Evolutionary conservation across 2,113 vertebrate genomes (phyloP).

Genomic region (Urocynchramus pylzowi): DNA sequence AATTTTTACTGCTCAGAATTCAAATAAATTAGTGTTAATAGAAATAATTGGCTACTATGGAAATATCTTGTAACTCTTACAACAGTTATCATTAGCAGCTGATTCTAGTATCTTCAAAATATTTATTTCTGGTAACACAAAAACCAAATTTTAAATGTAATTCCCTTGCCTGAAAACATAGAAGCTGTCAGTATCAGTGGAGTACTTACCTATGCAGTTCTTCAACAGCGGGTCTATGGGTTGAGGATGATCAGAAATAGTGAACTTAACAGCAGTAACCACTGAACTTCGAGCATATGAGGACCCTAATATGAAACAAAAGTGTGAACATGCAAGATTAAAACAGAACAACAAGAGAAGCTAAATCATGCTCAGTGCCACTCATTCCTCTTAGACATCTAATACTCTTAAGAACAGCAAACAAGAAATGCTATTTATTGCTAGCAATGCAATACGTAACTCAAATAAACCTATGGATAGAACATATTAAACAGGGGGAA

Average conservation of each 20-base stretch:
- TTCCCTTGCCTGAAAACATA: background rate
- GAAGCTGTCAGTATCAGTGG: background rate
- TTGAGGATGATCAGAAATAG: slow-evolving; percentile 97
- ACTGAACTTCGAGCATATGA: slow-evolving; percentile 97
- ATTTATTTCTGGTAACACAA: background rate
- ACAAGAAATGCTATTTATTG: background rate
- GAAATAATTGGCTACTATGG: background rate
- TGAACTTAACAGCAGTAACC: slow-evolving; percentile 97
- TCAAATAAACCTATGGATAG: background rate
- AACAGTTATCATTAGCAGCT: background rate
- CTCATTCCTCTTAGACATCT: background rate
- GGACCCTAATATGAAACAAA: slow-evolving; percentile 78
- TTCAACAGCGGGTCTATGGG: slow-evolving; percentile 95
- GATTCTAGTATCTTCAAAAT: background rate
- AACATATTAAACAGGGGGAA: background rate
- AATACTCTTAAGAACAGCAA: background rate
- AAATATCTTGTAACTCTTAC: background rate
- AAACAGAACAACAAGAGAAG: background rate
- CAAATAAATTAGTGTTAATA: background rate
- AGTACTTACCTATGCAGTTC: slow-evolving; percentile 91
- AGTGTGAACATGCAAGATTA: background rate
- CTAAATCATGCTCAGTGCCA: background rate
- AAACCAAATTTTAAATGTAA: background rate
- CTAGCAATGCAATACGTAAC: background rate
- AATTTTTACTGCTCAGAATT: background rate